phyloP scores from a whole-genome alignment of 2,113 vertebrate genomes.

The Grammomys dolichurus region DNA sequence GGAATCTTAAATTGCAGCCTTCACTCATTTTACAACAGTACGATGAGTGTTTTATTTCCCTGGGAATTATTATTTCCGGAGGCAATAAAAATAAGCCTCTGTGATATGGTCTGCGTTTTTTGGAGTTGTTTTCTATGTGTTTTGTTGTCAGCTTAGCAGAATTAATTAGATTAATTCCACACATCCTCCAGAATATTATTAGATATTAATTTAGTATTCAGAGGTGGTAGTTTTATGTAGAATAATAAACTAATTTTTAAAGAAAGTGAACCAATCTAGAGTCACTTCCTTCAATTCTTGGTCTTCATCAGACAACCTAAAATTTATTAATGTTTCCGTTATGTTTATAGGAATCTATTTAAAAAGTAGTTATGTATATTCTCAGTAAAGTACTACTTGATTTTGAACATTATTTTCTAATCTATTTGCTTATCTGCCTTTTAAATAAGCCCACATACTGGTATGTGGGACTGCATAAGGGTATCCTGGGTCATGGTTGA shows the following conservation, averaged over 20 bases:
- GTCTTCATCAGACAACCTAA: slow-evolving; percentile 38
- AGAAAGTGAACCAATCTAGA: slow-evolving; percentile 63
- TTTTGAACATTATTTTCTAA: slow-evolving; percentile 35
- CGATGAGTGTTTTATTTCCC: slow-evolving; percentile 83
- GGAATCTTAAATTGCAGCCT: slow-evolving; percentile 82
- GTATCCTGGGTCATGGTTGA: too few species aligned
- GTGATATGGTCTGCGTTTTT: slow-evolving; percentile 71
- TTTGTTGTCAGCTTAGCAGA: slow-evolving; percentile 77
- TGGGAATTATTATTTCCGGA: slow-evolving; percentile 83
- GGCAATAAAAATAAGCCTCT: slow-evolving; percentile 81
- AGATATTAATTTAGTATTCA: slow-evolving; percentile 66
- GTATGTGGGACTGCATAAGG: too few species aligned
- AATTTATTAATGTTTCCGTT: slow-evolving; percentile 58
- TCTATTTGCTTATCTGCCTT: slow-evolving; percentile 29
- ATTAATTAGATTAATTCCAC: slow-evolving; percentile 81
- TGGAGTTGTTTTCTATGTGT: slow-evolving; percentile 77
- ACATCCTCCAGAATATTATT: slow-evolving; percentile 77
- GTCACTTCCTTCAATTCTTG: slow-evolving; percentile 59
- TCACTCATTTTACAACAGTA: slow-evolving; percentile 79
- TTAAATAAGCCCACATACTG: neutral
- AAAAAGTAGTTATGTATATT: slow-evolving; percentile 51
- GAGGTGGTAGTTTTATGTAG: slow-evolving; percentile 64
- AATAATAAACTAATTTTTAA: slow-evolving; percentile 74
- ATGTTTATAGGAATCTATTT: slow-evolving; percentile 44
- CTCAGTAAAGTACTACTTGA: slow-evolving; percentile 59